Evolutionary conservation across 2,113 vertebrate species (phyloP).

Genomic region (Tonatia bakeri): DNA sequence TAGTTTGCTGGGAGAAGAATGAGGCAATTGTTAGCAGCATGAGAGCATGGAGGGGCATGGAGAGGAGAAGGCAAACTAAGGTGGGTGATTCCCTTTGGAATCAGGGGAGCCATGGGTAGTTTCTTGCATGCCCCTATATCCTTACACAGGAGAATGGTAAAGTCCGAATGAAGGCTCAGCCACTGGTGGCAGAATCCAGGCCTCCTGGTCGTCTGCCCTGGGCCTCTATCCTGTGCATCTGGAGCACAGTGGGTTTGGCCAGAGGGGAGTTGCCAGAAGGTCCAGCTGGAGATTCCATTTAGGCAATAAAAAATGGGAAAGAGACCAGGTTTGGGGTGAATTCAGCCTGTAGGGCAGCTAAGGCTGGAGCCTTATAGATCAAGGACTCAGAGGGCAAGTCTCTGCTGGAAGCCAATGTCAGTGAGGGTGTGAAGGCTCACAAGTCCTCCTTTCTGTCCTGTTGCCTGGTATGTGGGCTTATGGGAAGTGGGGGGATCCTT

Average conservation of each 20-base stretch:
- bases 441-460: neutral
- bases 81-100: neutral
- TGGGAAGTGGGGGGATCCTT: neutral
- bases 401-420: neutral
- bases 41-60: neutral
- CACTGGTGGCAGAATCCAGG: neutral
- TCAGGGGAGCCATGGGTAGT: neutral
- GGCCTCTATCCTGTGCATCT: neutral
- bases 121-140: neutral
- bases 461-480: neutral
- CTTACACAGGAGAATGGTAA: neutral
- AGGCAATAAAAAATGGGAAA: neutral
- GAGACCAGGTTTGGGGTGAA: neutral
- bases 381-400: neutral
- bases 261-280: neutral
- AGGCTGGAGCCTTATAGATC: neutral
- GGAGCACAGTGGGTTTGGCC: neutral
- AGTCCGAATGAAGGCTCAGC: neutral
- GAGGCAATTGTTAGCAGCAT: constrained; percentile 37
- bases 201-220: neutral
- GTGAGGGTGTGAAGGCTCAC: neutral
- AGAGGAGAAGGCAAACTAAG: neutral
- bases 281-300: constrained; percentile 29
- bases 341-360: neutral
- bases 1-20: constrained; percentile 41